Base-by-base conservation (phyloP, 2,797 vertebrate genomes). In the Microhierax caerulescens region DNA sequence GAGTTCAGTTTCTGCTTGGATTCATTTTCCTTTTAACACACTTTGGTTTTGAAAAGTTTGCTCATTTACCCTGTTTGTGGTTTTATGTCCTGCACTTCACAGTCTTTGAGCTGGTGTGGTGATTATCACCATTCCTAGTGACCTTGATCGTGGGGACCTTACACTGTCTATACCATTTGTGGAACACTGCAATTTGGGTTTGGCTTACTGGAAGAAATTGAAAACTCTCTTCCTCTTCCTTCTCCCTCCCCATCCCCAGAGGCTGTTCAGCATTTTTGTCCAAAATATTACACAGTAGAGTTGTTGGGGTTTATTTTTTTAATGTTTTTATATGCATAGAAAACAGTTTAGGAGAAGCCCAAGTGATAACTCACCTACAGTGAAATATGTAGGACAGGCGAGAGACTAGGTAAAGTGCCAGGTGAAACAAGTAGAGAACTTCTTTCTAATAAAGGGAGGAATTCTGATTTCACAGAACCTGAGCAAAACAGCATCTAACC, bases 1-100 rank as follows among this genome's bases (percentile, higher is more conserved):
- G 76, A 92, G 75, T 86, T 96, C 85, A 80, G 88, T 96, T 97
- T 96, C 69, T 94, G 37, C 79, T 95, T 96, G 93, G 53, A 91
- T 94, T 95, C 17, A 61, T 95, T 96, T 96, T 91, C 43, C 27
- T 95, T 95, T 90, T 96, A 90, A 54, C 65, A 61, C 77, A 61
- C 43, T 76, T 93, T 11, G 51, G 67, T 78, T 83, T 56, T 84
- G 85, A 91, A 90, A 87, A 48, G n/a, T 94, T 96, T 87, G 32
- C 69, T 86, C 45, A 25, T 91, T 90, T 93, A 83, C 61, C 22
- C 51, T 63, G 19, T 87, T 84, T 73, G 87, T 67, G 67, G 50
- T 88, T 95, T 91, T 76, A 27, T 65, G 57, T 90, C 39, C n/a
- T 70, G 56, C 53, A 20, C 28, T 75, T 87, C 60, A 23, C 21